Conservation (phyloP, 2,113 vertebrate species). For the Lophura nycthemera region DNA sequence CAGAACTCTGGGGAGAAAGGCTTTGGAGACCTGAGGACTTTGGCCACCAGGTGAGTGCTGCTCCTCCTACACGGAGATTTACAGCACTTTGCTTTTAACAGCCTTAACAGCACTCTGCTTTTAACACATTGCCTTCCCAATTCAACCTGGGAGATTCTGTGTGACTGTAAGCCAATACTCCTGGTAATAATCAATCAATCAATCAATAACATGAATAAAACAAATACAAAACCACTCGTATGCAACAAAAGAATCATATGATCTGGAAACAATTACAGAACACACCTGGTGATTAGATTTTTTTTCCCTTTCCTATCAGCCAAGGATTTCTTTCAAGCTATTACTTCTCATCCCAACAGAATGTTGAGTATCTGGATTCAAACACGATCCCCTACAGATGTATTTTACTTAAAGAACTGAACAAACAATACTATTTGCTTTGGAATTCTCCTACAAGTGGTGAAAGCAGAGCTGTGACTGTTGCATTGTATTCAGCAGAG, state of each 20-base stretch:
- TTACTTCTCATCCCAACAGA: background rate
- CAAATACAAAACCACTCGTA: background rate
- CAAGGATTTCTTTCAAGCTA: background rate
- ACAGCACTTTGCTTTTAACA: no score
- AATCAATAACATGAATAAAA: background rate
- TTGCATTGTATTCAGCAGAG: background rate
- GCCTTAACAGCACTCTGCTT: background rate
- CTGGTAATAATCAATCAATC: background rate
- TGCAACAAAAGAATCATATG: background rate
- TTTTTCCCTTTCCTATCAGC: background rate
- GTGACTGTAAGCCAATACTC: background rate
- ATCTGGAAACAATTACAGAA: background rate
- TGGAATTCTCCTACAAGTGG: background rate
- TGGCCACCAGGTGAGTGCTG: background rate
- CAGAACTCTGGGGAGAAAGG: rapidly evolving
- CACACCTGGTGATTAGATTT: background rate
- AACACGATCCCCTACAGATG: background rate
- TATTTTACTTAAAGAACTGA: slow-evolving; percentile 16
- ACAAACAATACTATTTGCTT: slow-evolving; percentile 37
- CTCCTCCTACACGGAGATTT: background rate
- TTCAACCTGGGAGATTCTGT: background rate
- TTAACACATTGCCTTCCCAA: background rate
- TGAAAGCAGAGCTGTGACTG: background rate
- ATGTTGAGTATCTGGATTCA: background rate
- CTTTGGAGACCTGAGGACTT: background rate